Conservation (phyloP, 2,113 vertebrate species). For the Scomber scombrus region DNA sequence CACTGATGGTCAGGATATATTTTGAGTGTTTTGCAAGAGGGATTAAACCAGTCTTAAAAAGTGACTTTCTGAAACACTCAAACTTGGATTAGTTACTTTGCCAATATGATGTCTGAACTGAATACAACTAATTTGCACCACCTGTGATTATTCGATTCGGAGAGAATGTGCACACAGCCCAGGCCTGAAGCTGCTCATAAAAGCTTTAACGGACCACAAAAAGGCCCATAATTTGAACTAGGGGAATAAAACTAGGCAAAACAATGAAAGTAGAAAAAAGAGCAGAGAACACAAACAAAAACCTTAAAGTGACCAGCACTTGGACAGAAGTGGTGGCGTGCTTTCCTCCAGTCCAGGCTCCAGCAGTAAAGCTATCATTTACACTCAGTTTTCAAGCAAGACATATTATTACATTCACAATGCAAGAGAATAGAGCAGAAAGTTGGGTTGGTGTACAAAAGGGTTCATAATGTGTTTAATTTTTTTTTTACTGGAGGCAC, state of each 20-base stretch:
- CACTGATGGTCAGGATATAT: background rate
- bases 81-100: background rate
- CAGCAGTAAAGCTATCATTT: background rate
- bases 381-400: too few species aligned
- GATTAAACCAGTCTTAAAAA: constrained; percentile 30
- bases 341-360: background rate
- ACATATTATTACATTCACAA: too few species aligned
- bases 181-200: constrained; percentile 14
- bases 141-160: constrained; percentile 8
- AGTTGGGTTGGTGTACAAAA: background rate
- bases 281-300: constrained; percentile 1
- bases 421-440: background rate
- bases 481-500: too few species aligned
- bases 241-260: constrained; percentile 1
- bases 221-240: constrained; percentile 14
- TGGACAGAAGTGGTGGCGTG: background rate
- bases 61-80: background rate
- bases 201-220: constrained; percentile 38
- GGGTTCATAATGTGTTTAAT: background rate
- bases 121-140: constrained; percentile 28
- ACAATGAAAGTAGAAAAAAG: background rate
- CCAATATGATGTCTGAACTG: background rate
- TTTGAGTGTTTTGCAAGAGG: background rate
- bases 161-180: constrained; percentile 3
- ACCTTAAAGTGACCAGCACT: background rate